These are phyloP conservation scores for Nymphalis polychloros DNA, from an alignment of 2,888 invertebrate species.

Conservation along the genomic window DNA sequence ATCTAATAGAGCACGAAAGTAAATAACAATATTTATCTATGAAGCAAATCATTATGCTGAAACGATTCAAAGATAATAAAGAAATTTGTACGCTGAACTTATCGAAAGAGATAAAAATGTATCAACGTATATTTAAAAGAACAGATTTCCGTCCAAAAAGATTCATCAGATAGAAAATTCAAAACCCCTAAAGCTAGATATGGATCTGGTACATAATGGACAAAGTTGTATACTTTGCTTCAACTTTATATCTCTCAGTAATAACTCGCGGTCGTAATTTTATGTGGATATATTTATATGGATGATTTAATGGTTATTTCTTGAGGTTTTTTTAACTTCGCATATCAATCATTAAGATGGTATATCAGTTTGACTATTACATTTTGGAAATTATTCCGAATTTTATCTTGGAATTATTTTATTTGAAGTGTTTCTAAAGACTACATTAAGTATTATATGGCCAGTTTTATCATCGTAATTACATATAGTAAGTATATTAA, in stretches of 20 bases:
- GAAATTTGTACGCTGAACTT: neutral
- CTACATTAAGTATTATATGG: no score
- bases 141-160: slow-evolving; percentile 23
- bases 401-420: neutral
- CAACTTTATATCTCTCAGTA: slow-evolving; percentile 44
- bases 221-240: slow-evolving; percentile 48
- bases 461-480: no score
- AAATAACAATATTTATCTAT: neutral
- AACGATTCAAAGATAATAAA: slow-evolving; percentile 1
- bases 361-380: slow-evolving; percentile 9
- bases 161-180: slow-evolving; percentile 53
- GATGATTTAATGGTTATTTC: slow-evolving; percentile 37
- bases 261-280: slow-evolving; percentile 45
- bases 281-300: slow-evolving; percentile 37
- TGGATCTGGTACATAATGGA: slow-evolving; percentile 50
- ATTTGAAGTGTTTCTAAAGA: no score
- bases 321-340: slow-evolving; percentile 22
- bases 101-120: slow-evolving; percentile 8
- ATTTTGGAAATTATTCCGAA: neutral
- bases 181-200: slow-evolving; percentile 46
- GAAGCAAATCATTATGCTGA: neutral
- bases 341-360: slow-evolving; percentile 32
- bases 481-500: no score
- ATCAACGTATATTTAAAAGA: slow-evolving; percentile 19
- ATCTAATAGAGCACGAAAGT: neutral